These are phyloP conservation scores for Leptocoma aspasia DNA, from an alignment of 2,113 vertebrate species.

Conservation along the genomic window DNA sequence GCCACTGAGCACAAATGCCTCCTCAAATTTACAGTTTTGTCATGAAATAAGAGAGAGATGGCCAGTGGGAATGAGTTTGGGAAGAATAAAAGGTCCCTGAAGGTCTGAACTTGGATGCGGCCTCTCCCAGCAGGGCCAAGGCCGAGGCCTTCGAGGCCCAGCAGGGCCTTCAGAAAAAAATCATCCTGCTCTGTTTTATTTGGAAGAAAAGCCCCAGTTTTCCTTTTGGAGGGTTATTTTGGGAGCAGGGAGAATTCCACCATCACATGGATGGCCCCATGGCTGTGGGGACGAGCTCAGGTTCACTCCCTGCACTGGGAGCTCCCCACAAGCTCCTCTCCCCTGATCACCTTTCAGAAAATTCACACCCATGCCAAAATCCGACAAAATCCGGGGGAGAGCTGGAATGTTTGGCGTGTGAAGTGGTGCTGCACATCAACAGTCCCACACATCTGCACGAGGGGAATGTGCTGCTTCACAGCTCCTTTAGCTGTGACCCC, in stretches of 20 bases:
- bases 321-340: background rate
- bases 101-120: background rate
- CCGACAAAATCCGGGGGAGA: rapidly evolving
- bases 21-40: background rate
- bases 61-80: background rate
- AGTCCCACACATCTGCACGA: background rate
- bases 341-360: rapidly evolving
- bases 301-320: rapidly evolving
- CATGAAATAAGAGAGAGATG: background rate
- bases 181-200: background rate
- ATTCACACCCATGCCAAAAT: background rate
- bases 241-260: background rate
- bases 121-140: background rate
- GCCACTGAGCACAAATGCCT: background rate
- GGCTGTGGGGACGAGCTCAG: background rate
- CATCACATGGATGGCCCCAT: rapidly evolving
- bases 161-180: background rate
- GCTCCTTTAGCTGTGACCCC: background rate
- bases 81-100: background rate
- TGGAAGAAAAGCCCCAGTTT: background rate
- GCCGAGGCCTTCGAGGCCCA: rapidly evolving
- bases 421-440: background rate
- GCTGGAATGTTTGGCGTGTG: background rate
- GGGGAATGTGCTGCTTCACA: background rate
- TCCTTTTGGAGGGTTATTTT: background rate